phyloP scores from a whole-genome alignment of 2,797 vertebrate genomes.

The Notolepis coatsorum region DNA sequence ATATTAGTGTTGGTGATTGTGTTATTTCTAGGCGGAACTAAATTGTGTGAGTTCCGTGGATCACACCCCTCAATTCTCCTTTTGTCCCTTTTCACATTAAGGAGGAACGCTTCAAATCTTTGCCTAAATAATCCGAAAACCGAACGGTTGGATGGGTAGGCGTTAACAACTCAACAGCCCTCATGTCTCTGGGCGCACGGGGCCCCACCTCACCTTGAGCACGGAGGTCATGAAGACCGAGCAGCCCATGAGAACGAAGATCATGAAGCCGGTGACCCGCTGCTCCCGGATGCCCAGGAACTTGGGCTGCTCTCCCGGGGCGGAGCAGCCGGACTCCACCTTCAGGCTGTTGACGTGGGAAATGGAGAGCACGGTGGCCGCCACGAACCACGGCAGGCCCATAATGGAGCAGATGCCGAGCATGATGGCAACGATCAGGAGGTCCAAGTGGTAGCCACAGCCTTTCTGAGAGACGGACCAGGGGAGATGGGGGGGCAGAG shows the following conservation, averaged over 20 bases:
- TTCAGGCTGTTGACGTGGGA: slow-evolving; percentile 97
- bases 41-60: too few relatives aligned
- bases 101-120: too few relatives aligned
- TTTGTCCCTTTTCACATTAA: too few relatives aligned
- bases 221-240: slow-evolving; percentile 96
- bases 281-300: slow-evolving; percentile 96
- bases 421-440: slow-evolving; percentile 92
- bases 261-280: slow-evolving; percentile 93
- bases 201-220: slow-evolving; percentile 89
- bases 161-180: too few relatives aligned
- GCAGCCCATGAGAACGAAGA: slow-evolving; percentile 94
- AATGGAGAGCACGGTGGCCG: slow-evolving; percentile 96
- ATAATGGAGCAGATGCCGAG: slow-evolving; percentile 93
- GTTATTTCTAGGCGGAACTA: too few relatives aligned
- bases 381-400: slow-evolving; percentile 97
- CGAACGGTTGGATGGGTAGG: too few relatives aligned
- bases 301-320: slow-evolving; percentile 95
- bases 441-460: slow-evolving; percentile 95
- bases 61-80: too few relatives aligned
- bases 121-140: too few relatives aligned
- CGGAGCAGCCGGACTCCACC: slow-evolving; percentile 95
- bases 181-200: too few relatives aligned
- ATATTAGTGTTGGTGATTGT: too few relatives aligned
- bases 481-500: too few relatives aligned
- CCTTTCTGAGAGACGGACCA: slow-evolving; percentile 89